Conservation (phyloP, 2,797 vertebrate species). For the Rhynchonycteris naso region DNA sequence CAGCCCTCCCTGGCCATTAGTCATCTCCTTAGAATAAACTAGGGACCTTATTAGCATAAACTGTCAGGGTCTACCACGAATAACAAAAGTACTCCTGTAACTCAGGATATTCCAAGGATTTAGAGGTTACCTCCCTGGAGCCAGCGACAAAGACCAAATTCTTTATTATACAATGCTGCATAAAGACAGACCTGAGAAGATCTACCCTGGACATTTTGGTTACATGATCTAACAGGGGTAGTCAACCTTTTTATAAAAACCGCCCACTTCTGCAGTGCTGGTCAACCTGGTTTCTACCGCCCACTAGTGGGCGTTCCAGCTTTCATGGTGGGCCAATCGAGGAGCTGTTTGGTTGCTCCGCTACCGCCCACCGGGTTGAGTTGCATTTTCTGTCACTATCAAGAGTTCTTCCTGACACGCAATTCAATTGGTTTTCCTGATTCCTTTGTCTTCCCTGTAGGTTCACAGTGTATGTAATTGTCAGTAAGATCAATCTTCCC, state of each 20-base stretch:
- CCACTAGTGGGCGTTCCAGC: too few relatives aligned
- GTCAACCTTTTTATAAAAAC: too few relatives aligned
- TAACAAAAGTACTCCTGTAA: background rate
- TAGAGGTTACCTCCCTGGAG: background rate
- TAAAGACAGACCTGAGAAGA: background rate
- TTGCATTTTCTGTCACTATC: conserved; percentile 30
- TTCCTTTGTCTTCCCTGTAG: background rate
- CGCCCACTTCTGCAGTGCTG: too few relatives aligned
- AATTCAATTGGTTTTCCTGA: background rate
- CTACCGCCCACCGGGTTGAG: too few relatives aligned
- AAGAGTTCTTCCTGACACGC: background rate
- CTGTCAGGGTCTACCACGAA: background rate
- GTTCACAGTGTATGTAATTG: background rate
- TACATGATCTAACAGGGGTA: too few relatives aligned
- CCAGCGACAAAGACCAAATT: background rate
- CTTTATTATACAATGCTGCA: background rate
- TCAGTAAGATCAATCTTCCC: background rate
- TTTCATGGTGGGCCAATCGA: too few relatives aligned
- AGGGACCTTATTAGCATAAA: background rate
- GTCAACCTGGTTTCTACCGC: too few relatives aligned
- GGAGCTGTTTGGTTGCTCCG: too few relatives aligned
- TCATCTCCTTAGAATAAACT: background rate
- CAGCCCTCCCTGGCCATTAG: background rate
- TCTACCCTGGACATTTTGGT: background rate
- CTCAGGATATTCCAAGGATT: background rate